Base-by-base conservation (phyloP, 1,140 invertebrate genomes). In the Delia radicum region DNA sequence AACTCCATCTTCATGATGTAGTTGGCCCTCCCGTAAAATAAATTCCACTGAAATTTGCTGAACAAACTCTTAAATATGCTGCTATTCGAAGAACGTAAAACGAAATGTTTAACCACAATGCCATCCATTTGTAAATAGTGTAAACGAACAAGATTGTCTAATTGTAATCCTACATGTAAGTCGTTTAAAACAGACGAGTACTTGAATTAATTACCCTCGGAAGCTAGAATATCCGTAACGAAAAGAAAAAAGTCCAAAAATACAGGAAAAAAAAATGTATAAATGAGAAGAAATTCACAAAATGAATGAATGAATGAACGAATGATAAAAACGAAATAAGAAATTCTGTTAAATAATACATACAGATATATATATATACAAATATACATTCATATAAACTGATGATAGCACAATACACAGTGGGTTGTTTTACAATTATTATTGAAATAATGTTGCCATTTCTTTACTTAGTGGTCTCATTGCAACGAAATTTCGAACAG, bases 141-240 rank as follows among this genome's bases (percentile, higher is more conserved):
- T 62, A 63, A 74, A 72, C 73, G 63, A 74, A 69, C 65, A 48
- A 71, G 74, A 69, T 77, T 75, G 74, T 75, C 74, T 75, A 77
- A 77, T 75, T 77, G 76, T 77, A 77, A 77, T 77, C 76, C 76
- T 46, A 29, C 61, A 75, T 77, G 74, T 77, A 77, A 77, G 76
- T 77, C 76, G 69, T 77, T 77, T 75, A 77, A 77, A 77, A 77
- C 76, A 77, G 76, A 77, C 76, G 76, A 77, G 76, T 77, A 69
- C 76, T 77, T 77, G 76, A 77, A 77, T 77, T 77, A 77, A 77
- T 77, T 77, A 77, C 76, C 74, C 73, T 74, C 76, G 76, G 76
- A 77, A 74, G 73, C 33, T 76, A 33, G 61, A 63, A 61, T 48
- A 67, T 72, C 33, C 61, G 33, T 73, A 69, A 61, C 33, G 75